A percentile compares a stretch with the other conserved stretches of the same genome.
These are phyloP conservation scores for Orius laevigatus DNA, from an alignment of 1,140 invertebrate genomes.

Conservation along the genomic window DNA sequence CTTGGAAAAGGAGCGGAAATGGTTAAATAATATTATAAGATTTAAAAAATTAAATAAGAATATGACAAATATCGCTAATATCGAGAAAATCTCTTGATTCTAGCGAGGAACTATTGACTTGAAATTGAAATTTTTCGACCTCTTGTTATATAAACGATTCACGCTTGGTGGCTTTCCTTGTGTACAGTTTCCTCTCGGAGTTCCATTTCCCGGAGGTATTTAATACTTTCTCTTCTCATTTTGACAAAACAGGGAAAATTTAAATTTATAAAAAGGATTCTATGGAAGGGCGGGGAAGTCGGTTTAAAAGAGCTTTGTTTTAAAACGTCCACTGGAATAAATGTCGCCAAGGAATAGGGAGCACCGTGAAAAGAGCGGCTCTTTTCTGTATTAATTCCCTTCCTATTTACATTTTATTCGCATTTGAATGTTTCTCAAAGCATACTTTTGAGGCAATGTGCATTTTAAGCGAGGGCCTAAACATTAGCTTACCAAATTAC, in stretches of 20 bases:
- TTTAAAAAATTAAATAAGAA: too few relatives aligned
- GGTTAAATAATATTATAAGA: too few relatives aligned
- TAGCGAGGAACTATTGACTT: too few relatives aligned
- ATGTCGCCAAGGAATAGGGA: conserved; percentile 8
- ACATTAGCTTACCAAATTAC: conserved; percentile 16
- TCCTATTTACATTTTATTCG: conserved; percentile 13
- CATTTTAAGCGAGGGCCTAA: conserved; percentile 12
- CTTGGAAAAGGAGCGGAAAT: too few relatives aligned
- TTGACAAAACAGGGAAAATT: conserved; percentile 19
- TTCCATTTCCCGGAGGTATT: too few relatives aligned
- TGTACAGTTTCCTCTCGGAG: too few relatives aligned
- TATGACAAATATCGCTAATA: too few relatives aligned
- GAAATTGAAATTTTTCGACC: too few relatives aligned
- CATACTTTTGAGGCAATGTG: conserved; percentile 12
- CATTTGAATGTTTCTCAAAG: conserved; percentile 14
- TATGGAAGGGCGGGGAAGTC: not conserved
- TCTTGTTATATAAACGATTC: too few relatives aligned
- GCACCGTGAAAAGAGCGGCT: not conserved
- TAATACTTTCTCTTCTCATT: too few relatives aligned
- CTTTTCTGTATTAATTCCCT: conserved; percentile 8
- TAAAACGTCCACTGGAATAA: conserved; percentile 3
- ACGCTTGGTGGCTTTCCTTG: too few relatives aligned
- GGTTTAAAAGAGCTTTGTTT: not conserved
- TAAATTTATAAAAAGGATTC: not conserved
- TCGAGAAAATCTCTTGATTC: too few relatives aligned